These are phyloP conservation scores for Sebastes oblongus DNA, from an alignment of 2,797 vertebrate genomes.

Conservation along the genomic window DNA sequence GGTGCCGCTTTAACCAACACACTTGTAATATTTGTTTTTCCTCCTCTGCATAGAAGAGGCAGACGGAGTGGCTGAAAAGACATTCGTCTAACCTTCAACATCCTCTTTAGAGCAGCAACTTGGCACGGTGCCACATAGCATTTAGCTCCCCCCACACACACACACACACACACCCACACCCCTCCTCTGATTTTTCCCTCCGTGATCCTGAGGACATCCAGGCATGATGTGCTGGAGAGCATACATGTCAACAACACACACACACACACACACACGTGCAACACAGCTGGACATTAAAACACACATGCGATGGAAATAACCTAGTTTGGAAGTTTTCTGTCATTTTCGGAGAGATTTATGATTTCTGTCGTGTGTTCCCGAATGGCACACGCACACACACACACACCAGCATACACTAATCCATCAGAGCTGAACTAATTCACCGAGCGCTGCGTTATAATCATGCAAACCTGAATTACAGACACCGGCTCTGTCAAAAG, in stretches of 20 bases:
- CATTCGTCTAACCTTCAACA: conserved; percentile 66
- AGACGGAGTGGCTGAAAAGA: conserved; percentile 9
- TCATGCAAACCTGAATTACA: conserved; percentile 48
- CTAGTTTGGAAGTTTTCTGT: conserved; percentile 66
- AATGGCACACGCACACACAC: background rate
- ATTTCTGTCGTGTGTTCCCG: conserved; percentile 31
- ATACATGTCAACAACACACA: conserved; percentile 19
- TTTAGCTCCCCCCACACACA: background rate
- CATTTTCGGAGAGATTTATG: conserved; percentile 32
- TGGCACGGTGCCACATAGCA: conserved; percentile 49
- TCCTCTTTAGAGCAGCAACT: conserved; percentile 41
- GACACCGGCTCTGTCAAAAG: conserved; percentile 51
- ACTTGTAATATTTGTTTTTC: conserved; percentile 32
- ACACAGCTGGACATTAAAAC: background rate
- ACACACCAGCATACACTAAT: conserved; percentile 11
- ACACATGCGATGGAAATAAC: conserved; percentile 34
- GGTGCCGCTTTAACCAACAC: conserved; percentile 37
- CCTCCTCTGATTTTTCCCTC: background rate
- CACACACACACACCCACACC: no score
- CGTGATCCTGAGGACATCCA: conserved; percentile 35
- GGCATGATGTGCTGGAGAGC: conserved; percentile 14
- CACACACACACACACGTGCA: conserved; percentile 27
- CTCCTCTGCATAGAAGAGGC: conserved; percentile 9
- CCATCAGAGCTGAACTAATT: conserved; percentile 55
- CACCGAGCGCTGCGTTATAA: conserved; percentile 27